These are phyloP conservation scores for Ailuropoda melanoleuca DNA, from an alignment of 2,113 vertebrate genomes.

Conservation along the genomic window DNA sequence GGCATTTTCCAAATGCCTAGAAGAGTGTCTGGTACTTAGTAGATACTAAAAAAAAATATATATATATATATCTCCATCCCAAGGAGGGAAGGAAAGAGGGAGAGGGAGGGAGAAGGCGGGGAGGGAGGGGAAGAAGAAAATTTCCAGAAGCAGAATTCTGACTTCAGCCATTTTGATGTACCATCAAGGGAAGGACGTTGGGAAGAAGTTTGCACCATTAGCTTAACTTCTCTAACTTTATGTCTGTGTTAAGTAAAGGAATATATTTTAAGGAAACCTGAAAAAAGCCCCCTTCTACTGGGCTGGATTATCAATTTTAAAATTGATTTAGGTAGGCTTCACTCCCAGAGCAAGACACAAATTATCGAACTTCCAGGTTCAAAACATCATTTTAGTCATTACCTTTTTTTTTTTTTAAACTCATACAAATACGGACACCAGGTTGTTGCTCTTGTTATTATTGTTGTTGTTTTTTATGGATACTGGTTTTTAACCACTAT, in stretches of 20 bases:
- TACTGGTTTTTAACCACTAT: neutral
- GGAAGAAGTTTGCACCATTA: neutral
- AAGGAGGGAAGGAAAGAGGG: neutral
- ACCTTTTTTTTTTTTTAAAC: neutral
- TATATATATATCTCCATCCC: neutral
- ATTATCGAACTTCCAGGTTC: neutral
- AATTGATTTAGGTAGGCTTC: neutral
- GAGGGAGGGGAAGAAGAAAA: neutral
- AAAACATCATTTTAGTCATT: neutral
- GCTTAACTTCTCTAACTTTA: neutral
- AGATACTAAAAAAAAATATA: too few species aligned
- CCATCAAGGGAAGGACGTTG: neutral
- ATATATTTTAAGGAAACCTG: neutral
- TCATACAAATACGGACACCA: neutral
- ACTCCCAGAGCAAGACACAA: neutral
- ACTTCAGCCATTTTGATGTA: neutral
- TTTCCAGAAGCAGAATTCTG: neutral
- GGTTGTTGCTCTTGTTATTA: neutral
- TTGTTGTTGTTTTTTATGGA: neutral
- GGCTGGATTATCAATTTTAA: neutral
- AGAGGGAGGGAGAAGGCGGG: fast-evolving
- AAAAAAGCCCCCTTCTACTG: neutral
- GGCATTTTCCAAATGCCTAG: neutral
- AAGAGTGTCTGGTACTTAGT: neutral
- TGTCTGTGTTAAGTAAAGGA: neutral